Evolutionary conservation across 2,888 invertebrate species (phyloP).

Genomic region (Leptopilina syphax): DNA sequence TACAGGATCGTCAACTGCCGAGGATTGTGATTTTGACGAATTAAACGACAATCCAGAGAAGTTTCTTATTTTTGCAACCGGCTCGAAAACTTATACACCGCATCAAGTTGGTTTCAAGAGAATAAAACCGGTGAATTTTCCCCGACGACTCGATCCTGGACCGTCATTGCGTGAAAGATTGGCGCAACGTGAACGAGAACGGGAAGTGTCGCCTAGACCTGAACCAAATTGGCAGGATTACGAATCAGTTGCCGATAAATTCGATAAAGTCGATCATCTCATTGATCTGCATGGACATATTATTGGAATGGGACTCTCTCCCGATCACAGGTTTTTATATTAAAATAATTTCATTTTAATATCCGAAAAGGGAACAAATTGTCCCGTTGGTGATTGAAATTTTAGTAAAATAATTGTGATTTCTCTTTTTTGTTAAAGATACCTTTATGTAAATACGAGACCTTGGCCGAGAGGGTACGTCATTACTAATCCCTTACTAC

Average conservation of each 20-base stretch:
- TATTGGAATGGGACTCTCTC: constrained; percentile 91
- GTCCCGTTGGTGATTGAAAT: too few species aligned
- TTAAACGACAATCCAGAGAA: constrained; percentile 81
- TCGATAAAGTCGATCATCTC: constrained; percentile 87
- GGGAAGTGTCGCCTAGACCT: constrained; percentile 77
- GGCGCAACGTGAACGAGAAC: constrained; percentile 79
- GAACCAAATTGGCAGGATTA: constrained; percentile 85
- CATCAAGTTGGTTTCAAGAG: constrained; percentile 90
- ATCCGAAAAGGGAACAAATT: background rate
- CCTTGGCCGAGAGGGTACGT: constrained; percentile 89
- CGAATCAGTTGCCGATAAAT: constrained; percentile 83
- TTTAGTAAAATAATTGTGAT: background rate
- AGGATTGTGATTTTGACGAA: constrained; percentile 75
- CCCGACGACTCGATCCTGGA: constrained; percentile 83
- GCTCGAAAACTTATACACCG: constrained; percentile 89
- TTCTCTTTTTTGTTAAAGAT: constrained; percentile 74
- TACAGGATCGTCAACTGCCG: constrained; percentile 66
- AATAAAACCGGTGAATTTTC: constrained; percentile 84
- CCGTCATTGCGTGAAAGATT: constrained; percentile 83
- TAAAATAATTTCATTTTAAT: background rate
- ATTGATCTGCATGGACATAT: constrained; percentile 92
- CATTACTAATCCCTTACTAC: constrained; percentile 86
- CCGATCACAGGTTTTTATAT: constrained; percentile 81
- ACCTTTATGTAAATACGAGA: constrained; percentile 89
- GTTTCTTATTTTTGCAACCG: constrained; percentile 89